Base-by-base conservation (phyloP, 1,140 invertebrate genomes). In the Eciton burchellii region DNA sequence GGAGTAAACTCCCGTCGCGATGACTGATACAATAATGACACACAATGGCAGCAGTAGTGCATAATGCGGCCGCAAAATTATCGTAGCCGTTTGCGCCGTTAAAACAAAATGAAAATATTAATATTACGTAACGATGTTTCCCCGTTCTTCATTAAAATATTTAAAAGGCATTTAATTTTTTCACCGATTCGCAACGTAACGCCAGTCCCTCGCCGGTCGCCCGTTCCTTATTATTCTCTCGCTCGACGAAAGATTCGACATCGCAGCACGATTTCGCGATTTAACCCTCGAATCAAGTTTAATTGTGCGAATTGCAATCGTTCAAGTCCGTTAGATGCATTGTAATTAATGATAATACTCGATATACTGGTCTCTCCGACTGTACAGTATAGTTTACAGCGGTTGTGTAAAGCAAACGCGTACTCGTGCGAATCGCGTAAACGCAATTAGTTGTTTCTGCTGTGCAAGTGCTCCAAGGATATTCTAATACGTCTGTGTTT, bases 401-500 rank as follows among this genome's bases (percentile, higher is more conserved):
- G 6, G 49, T 63, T 41, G 47, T 79, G 6, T 6, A 35, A 68
- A 12, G 49, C 52, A 79, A 70, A 70, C 45, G 21, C 54, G 47
- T 66, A 77, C 74, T 47, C 54, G 62, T 3, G 24, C 74, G 49
- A 56, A 70, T 70, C 68, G 74, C 68, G n/a, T n/a, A 79, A 79
- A 79, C 63, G 63, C 74, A 79, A 79, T 79, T 79, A 70, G 63
- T 57, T 57, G 74, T 79, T 68, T 79, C 5, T 56, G 35, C 11
- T 43, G n/a, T n/a, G 63, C 3, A 77, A 35, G 35, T 77, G 21
- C 49, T 56, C 63, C 29, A 70, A 79, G 63, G 63, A 79, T 9
- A 16, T 43, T 68, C 49, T 79, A 79, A 57, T 79, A 79, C 35
- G 49, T 52, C 56, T 70, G 74, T 76, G 72, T 79, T 35, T 68